Percentiles rank a stretch among this genome's conserved stretches.
These are phyloP conservation scores for Ridgeia piscesae DNA, from an alignment of 1,140 invertebrate genomes.

Conservation along the genomic window DNA sequence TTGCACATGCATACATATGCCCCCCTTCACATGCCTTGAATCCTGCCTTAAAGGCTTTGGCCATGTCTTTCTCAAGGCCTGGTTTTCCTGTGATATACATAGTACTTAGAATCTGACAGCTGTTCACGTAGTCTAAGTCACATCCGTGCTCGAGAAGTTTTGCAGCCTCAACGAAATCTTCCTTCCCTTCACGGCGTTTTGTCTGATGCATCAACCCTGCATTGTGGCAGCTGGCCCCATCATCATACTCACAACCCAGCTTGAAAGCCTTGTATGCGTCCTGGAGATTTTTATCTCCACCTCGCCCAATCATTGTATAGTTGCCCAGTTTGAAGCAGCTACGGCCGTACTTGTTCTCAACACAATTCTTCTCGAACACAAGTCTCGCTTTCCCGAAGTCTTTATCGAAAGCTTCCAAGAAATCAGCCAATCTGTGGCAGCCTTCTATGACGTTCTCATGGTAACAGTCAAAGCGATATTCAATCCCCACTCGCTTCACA, in stretches of 20 bases:
- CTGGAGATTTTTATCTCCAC: slow-evolving; percentile 42
- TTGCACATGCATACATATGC: slow-evolving; percentile 82
- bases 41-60: slow-evolving; percentile 75
- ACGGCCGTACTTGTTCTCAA: slow-evolving; percentile 75
- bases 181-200: slow-evolving; percentile 30
- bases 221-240: slow-evolving; percentile 72
- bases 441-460: slow-evolving; percentile 79
- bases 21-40: slow-evolving; percentile 76
- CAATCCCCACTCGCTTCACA: slow-evolving; percentile 83
- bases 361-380: slow-evolving; percentile 82
- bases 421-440: slow-evolving; percentile 89
- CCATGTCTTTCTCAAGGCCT: slow-evolving; percentile 71
- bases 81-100: slow-evolving; percentile 73
- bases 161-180: slow-evolving; percentile 61
- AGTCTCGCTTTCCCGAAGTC: slow-evolving; percentile 76
- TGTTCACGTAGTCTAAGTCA: slow-evolving; percentile 66
- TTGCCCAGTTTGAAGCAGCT: slow-evolving; percentile 85
- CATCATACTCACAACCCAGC: slow-evolving; percentile 74
- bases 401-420: slow-evolving; percentile 77
- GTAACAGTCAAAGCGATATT: slow-evolving; percentile 88
- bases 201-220: slow-evolving; percentile 70
- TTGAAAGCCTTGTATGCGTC: slow-evolving; percentile 72
- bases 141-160: slow-evolving; percentile 74
- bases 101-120: slow-evolving; percentile 79
- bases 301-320: slow-evolving; percentile 61